Percentiles rank a stretch among this genome's conserved stretches.
phyloP scores from a whole-genome alignment of 2,888 invertebrate genomes.

The Ashinkailepas kermadecensis region DNA sequence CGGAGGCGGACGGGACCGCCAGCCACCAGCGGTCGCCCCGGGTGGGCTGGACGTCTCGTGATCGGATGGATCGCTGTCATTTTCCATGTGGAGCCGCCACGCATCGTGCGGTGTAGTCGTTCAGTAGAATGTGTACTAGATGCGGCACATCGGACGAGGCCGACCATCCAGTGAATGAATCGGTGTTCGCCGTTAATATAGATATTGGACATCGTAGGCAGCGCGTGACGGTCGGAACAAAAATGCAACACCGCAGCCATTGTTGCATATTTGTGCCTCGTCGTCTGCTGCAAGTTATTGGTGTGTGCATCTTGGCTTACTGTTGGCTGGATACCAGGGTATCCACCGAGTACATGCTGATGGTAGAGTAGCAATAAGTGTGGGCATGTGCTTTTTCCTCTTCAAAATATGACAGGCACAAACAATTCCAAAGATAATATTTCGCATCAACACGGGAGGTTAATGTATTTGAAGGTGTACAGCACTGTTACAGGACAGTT shows the following conservation, averaged over 20 bases:
- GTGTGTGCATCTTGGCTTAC: background rate
- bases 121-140: background rate
- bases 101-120: background rate
- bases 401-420: no score
- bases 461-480: no score
- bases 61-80: background rate
- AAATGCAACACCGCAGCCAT: background rate
- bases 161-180: constrained; percentile 6
- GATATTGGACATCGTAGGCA: background rate
- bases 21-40: background rate
- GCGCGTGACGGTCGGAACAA: background rate
- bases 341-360: background rate
- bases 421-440: no score
- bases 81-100: background rate
- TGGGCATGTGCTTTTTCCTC: no score
- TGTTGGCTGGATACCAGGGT: background rate
- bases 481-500: no score
- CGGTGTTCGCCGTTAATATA: background rate
- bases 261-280: background rate
- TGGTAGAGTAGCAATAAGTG: constrained; percentile 18
- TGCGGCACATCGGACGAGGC: background rate
- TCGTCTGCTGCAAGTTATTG: background rate
- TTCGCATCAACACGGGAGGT: no score
- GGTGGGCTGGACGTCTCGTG: background rate
- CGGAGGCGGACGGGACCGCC: background rate